Base-by-base conservation (phyloP, 2,888 invertebrate species). In the Aplocera efformata region DNA sequence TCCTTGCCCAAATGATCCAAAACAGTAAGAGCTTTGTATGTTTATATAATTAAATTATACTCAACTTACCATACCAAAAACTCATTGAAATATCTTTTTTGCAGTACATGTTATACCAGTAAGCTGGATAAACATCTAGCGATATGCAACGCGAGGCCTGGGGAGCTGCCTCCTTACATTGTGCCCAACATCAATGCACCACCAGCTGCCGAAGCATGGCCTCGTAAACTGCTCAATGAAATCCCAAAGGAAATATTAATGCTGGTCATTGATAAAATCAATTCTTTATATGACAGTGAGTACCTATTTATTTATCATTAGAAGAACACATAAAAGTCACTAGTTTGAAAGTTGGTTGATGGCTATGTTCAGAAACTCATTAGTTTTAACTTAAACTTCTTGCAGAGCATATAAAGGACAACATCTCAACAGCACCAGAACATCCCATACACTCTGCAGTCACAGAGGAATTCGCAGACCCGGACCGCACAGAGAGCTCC, bases 1-100 rank as follows among this genome's bases (percentile, higher is more conserved):
- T 46, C 86, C 90, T 10, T 95, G 94, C 57, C 94, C 94, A 1
- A 79, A 94, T 50, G 94, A 94, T 73, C 85, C 90, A 1, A 93
- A 92, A 63, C 94, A 95, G 91, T 93, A 83, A 73, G 91, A 89
- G 52, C 9, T 31, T n/a, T 9, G 5, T 9, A 25, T 8, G 8
- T 25, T 25, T 1, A 8, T 9, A 9, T 8, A 25, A 10, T 7
- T 25, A 25, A 25, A 8, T 1, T 25, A 1, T 8, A 25, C 8
- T 8, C 10, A 21, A 13, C 20, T 8, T 29, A 17, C 7, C 9
- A 7, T 7, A n/a, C n/a, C n/a, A n/a, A n/a, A n/a, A n/a, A n/a
- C n/a, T n/a, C n/a, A n/a, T n/a, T n/a, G n/a, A n/a, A n/a, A n/a
- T n/a, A 17, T 7, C 8, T n/a, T 27, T 29, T 26, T 17, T 63